phyloP scores from a whole-genome alignment of 2,113 vertebrate species.

The Protobothrops mucrosquamatus region DNA sequence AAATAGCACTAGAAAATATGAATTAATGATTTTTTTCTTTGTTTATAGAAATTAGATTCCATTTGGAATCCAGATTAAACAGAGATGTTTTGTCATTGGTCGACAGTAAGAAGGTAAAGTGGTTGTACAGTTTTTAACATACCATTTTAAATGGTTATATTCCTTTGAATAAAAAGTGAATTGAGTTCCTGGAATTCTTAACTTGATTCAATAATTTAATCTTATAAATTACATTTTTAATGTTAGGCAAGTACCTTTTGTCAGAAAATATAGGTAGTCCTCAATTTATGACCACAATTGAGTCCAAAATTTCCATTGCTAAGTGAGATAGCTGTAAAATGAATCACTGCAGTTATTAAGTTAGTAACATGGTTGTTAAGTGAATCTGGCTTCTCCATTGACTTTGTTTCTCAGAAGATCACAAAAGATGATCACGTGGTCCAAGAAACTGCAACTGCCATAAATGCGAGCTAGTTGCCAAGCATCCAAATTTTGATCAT shows the following conservation, averaged over 20 bases:
- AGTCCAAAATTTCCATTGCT: background rate
- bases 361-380: background rate
- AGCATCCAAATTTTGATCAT: background rate
- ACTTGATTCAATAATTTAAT: background rate
- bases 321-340: background rate
- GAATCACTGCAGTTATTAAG: background rate
- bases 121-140: background rate
- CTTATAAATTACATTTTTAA: background rate
- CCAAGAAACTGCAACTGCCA: background rate
- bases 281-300: background rate
- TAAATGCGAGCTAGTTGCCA: background rate
- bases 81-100: conserved; percentile 72
- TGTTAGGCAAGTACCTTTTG: background rate
- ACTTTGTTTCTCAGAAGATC: background rate
- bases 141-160: background rate
- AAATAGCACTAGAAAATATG: background rate
- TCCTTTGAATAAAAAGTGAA: background rate
- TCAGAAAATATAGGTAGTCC: background rate
- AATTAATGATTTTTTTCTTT: background rate
- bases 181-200: background rate
- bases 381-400: background rate
- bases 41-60: conserved; percentile 57
- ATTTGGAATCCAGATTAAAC: conserved; percentile 47
- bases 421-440: background rate
- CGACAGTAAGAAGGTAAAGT: conserved; percentile 68